These are phyloP conservation scores for Aleiodes leptofemur DNA, from an alignment of 2,888 invertebrate species.

Conservation along the genomic window DNA sequence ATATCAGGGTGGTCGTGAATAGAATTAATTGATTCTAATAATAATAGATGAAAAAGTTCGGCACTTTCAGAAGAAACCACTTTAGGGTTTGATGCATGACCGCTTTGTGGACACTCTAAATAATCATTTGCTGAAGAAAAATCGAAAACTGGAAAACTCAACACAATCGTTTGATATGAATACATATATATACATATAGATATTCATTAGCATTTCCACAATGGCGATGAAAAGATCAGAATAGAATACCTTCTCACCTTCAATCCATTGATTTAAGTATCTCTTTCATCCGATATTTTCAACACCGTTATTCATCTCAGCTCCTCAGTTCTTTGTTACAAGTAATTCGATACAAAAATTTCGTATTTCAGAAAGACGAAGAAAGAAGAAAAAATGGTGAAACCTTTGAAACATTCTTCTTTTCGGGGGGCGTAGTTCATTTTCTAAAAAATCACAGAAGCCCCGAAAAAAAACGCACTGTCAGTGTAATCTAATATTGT, in stretches of 20 bases:
- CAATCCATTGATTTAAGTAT: slow-evolving; percentile 5
- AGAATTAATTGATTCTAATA: slow-evolving; percentile 38
- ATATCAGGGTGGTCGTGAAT: slow-evolving; percentile 45
- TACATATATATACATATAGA: not conserved
- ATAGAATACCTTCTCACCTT: slow-evolving; percentile 12
- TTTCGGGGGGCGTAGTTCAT: not conserved
- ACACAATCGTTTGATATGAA: not conserved
- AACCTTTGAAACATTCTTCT: not conserved
- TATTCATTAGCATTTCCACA: slow-evolving; percentile 24
- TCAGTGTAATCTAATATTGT: slow-evolving; percentile 1
- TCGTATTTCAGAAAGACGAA: slow-evolving; percentile 3
- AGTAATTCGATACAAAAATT: slow-evolving; percentile 33
- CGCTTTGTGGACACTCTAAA: slow-evolving; percentile 20
- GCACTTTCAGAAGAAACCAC: slow-evolving; percentile 1
- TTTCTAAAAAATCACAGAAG: slow-evolving; percentile 16
- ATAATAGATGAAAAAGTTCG: slow-evolving; percentile 15
- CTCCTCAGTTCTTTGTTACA: slow-evolving; percentile 6
- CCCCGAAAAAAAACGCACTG: not conserved
- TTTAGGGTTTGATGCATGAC: not conserved
- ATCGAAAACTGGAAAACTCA: not conserved
- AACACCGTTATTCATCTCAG: slow-evolving; percentile 2
- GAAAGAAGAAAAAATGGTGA: not conserved
- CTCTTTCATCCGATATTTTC: slow-evolving; percentile 6
- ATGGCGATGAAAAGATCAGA: slow-evolving; percentile 9
- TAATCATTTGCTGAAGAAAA: slow-evolving; percentile 13